These are phyloP conservation scores for Buphagus erythrorhynchus DNA, from an alignment of 2,797 vertebrate species.

Conservation along the genomic window DNA sequence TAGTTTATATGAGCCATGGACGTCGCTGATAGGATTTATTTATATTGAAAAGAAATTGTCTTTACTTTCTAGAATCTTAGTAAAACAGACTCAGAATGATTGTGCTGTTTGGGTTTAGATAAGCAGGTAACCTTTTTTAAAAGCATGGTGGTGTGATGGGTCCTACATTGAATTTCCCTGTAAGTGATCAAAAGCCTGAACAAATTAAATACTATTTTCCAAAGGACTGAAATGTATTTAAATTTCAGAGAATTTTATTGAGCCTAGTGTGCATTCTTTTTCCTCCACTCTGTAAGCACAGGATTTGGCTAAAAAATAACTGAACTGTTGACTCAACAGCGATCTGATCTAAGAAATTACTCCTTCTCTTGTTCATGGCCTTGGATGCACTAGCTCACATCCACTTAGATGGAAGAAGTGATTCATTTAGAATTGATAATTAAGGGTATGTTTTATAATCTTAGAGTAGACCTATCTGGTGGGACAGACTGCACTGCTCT, in stretches of 20 bases:
- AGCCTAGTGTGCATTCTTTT: background rate
- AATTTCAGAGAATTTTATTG: background rate
- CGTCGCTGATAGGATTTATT: constrained; percentile 44
- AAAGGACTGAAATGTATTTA: background rate
- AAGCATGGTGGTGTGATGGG: background rate
- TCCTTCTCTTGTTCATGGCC: background rate
- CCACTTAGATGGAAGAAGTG: background rate
- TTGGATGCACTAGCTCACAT: background rate
- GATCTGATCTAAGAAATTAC: background rate
- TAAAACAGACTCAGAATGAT: constrained; percentile 8
- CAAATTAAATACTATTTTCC: background rate
- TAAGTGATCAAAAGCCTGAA: background rate
- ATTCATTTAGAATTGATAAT: background rate
- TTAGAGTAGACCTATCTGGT: background rate
- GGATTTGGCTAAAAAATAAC: background rate
- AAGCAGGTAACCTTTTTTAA: background rate
- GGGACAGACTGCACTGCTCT: background rate
- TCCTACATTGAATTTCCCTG: background rate
- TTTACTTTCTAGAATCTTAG: constrained; percentile 29
- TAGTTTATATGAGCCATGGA: constrained; percentile 45
- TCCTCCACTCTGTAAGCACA: background rate
- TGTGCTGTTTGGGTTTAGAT: background rate
- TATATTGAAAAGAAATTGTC: constrained; percentile 34
- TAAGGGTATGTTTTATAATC: background rate
- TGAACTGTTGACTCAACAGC: background rate